Percentiles rank a stretch among this genome's conserved stretches.
Conservation (phyloP, 2,797 vertebrate species). For the Hapalemur alaotrensis region DNA sequence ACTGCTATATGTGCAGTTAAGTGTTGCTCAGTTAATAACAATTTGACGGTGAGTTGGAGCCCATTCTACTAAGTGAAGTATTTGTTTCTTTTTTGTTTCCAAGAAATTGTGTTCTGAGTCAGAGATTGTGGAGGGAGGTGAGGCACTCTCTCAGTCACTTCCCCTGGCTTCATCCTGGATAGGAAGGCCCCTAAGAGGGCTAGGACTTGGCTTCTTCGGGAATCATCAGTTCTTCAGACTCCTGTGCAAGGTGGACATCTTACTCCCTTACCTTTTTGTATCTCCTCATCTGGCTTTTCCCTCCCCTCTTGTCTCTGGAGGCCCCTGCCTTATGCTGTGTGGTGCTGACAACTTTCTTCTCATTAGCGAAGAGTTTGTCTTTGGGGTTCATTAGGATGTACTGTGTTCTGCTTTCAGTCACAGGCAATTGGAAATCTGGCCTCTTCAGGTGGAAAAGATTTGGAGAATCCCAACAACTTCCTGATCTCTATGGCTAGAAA, state of each 20-base stretch:
- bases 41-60: too few relatives aligned
- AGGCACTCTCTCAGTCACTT: background rate
- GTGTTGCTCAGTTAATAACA: too few relatives aligned
- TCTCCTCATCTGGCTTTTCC: background rate
- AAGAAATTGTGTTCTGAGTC: background rate
- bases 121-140: background rate
- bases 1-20: too few relatives aligned
- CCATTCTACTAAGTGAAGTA: too few relatives aligned
- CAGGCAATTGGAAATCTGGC: background rate
- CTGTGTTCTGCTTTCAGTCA: background rate
- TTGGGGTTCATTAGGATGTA: background rate
- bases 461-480: background rate
- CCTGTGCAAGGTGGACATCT: background rate
- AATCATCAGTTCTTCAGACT: background rate
- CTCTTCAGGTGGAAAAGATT: background rate
- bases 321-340: background rate
- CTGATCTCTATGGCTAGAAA: background rate
- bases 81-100: background rate
- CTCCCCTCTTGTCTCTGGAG: background rate
- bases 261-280: background rate
- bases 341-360: background rate
- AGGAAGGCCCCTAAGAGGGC: background rate
- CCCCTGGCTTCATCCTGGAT: background rate
- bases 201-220: background rate
- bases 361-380: background rate